phyloP scores from a whole-genome alignment of 2,797 vertebrate genomes.

The Parauchenoglanis punctatus region DNA sequence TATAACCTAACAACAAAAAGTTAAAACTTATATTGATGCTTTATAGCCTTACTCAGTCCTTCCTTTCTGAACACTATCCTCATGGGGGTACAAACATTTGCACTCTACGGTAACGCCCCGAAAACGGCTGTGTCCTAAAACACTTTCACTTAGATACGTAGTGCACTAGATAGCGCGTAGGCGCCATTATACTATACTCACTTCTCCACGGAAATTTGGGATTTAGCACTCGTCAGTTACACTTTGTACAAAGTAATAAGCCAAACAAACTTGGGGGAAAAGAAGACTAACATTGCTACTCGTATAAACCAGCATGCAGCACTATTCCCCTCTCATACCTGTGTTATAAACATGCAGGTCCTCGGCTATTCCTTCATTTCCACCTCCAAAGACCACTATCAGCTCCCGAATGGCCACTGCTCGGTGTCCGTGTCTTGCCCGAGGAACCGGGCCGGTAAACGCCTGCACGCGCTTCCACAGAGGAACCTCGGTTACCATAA shows the following conservation, averaged over 20 bases:
- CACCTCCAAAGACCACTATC: slow-evolving; percentile 93
- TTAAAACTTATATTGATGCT: not conserved
- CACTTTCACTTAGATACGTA: not conserved
- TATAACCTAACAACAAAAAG: not conserved
- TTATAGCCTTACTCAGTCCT: not conserved
- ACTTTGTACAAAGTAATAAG: not conserved
- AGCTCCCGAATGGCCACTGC: slow-evolving; percentile 90
- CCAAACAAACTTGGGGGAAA: not conserved
- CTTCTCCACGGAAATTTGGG: not conserved
- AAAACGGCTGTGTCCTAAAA: not conserved
- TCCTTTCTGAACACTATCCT: not conserved
- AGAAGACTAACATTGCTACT: not conserved
- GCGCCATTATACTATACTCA: not conserved
- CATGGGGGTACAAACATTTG: not conserved
- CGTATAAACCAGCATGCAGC: not conserved
- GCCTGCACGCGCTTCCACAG: slow-evolving; percentile 87
- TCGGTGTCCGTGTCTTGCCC: slow-evolving; percentile 93
- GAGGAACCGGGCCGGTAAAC: slow-evolving; percentile 86
- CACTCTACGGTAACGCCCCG: not conserved
- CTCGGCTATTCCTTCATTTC: slow-evolving; percentile 94
- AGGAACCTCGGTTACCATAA: slow-evolving; percentile 57
- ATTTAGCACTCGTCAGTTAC: not conserved
- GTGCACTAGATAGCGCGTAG: not conserved
- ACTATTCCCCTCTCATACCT: slow-evolving; percentile 66
- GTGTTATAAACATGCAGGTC: slow-evolving; percentile 97